Evolutionary conservation across 2,888 invertebrate genomes (phyloP), one percentile per base, ranked within the genome.

Genomic region (Mythimna albipuncta): DNA sequence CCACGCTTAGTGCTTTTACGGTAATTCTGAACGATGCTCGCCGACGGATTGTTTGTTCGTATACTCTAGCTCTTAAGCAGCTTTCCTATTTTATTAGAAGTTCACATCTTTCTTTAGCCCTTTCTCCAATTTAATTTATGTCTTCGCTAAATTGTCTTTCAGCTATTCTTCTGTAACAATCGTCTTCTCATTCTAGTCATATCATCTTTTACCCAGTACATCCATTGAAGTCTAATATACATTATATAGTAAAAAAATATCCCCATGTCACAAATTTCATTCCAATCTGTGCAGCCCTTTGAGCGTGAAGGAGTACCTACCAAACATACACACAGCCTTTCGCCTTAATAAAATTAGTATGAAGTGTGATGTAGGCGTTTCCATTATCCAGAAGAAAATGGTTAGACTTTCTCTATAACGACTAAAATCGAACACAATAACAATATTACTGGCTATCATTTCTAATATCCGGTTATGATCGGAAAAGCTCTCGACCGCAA

Each of bases 401-500:
- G 47, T 6, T 0, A 5, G 63, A 68, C 62, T 72, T 76, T 72
- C 81, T 77, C 59, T 32, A 11, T 21, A 66, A 35, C 58, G 7
- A 63, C n/a, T 7, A 2, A 81, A 59, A 67, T 71, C 32, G 9
- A 63, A 64, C 32, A 61, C 47, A 67, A 66, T 75, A 50, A 61
- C 57, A 62, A 71, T 54, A 10, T 9, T 64, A 73, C 13, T 38
- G n/a, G 59, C 16, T n/a, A 50, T 67, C 21, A n/a, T 38, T 47
- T 50, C 16, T 64, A 67, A 74, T 70, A 65, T 44, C 69, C 57
- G 50, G 54, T 35, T 32, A 54, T 66, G 57, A 71, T 68, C 54
- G 64, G 73, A 79, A 79, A 73, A 81, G 54, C 74, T 77, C 32
- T 64, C 52, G 38, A 78, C 78, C 74, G 38, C 79, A 75, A 80